A percentile compares a stretch with the other conserved stretches of the same genome.
Evolutionary conservation across 2,113 vertebrate genomes (phyloP).

Genomic region (Burhinus bistriatus): DNA sequence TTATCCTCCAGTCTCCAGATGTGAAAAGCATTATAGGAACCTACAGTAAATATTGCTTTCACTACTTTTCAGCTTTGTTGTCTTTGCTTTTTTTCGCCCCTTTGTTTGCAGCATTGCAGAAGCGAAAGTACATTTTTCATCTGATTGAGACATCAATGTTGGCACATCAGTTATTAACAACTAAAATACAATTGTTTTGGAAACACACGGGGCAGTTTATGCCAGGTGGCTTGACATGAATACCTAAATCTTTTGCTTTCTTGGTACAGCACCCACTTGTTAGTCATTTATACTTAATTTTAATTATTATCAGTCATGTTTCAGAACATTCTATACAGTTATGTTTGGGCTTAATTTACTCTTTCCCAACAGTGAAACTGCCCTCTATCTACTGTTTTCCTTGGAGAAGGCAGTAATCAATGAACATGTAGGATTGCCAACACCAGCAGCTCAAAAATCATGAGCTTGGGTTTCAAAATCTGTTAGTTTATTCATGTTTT

Average conservation of each 20-base stretch:
- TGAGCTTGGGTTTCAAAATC: not conserved
- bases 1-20: not conserved
- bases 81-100: not conserved
- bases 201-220: not conserved
- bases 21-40: not conserved
- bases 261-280: not conserved
- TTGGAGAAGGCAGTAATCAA: not conserved
- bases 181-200: not conserved
- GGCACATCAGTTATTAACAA: not conserved
- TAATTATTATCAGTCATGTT: not conserved
- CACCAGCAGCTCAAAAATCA: not conserved
- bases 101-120: slow-evolving; percentile 30
- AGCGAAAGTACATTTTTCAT: not conserved
- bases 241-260: not conserved
- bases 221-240: not conserved
- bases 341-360: not conserved
- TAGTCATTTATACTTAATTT: not conserved
- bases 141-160: not conserved
- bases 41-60: slow-evolving; percentile 11
- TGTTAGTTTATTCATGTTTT: not conserved
- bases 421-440: not conserved
- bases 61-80: not conserved
- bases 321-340: not conserved
- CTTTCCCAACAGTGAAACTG: not conserved
- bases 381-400: not conserved